A percentile compares a stretch with the other conserved stretches of the same genome.
Evolutionary conservation across 2,797 vertebrate genomes (phyloP).

Genomic region (Pagetopsis macropterus): DNA sequence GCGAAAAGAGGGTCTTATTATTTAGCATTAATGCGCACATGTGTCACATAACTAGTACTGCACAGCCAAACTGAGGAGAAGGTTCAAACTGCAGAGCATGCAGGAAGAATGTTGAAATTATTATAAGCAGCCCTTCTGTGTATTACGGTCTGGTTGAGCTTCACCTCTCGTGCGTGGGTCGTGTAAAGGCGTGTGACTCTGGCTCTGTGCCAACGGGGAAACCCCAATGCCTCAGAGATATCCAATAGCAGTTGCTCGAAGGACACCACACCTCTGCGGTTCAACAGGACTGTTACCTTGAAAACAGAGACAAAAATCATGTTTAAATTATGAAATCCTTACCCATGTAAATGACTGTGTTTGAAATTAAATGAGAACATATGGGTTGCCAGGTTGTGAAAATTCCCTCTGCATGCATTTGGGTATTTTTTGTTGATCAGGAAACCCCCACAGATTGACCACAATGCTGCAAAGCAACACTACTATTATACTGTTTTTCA

Average conservation of each 20-base stretch:
- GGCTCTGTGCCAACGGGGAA: slow-evolving; percentile 92
- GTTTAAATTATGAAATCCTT: neutral
- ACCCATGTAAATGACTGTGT: neutral
- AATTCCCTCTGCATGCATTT: neutral
- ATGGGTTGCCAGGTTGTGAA: neutral
- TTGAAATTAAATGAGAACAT: neutral
- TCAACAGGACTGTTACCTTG: slow-evolving; percentile 88
- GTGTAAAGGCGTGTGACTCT: slow-evolving; percentile 92
- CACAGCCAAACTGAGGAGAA: neutral
- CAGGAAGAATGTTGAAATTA: neutral
- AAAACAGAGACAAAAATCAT: slow-evolving; percentile 18
- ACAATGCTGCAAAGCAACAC: neutral
- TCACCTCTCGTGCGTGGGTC: slow-evolving; percentile 90
- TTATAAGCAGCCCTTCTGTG: neutral
- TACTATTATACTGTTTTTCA: neutral
- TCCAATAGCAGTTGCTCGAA: slow-evolving; percentile 94
- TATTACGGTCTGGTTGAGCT: slow-evolving; percentile 37
- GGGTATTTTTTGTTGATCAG: neutral
- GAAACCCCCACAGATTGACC: neutral
- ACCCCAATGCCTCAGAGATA: slow-evolving; percentile 94
- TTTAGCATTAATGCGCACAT: neutral
- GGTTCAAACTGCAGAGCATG: neutral
- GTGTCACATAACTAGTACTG: neutral
- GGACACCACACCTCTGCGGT: slow-evolving; percentile 91
- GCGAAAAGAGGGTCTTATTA: neutral